Base-by-base conservation (phyloP, 2,888 invertebrate genomes). In the Brachyptera risi region DNA sequence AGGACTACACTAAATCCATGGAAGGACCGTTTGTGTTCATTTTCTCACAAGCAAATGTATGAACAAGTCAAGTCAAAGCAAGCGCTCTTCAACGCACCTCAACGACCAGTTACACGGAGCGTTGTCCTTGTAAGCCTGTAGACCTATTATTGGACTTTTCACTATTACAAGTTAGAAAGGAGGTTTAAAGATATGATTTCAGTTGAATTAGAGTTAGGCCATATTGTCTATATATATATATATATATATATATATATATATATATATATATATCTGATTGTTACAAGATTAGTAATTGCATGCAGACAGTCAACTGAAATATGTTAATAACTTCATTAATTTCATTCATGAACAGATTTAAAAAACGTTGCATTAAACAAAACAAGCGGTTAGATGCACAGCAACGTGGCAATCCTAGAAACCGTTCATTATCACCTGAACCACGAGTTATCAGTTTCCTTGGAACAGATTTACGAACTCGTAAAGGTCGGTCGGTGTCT, bases 381-480 rank as follows among this genome's bases (percentile, higher is more conserved):
- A 42, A 21, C 50, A 51, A 51, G 50, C 50, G 17, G 50, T 51
- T 51, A 51, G 50, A 27, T n/a, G 50, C 49, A 49, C 49, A 11
- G 42, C 42, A 42, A 31, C 50, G 15, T 31, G 17, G 50, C 50
- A 51, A 51, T 51, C 50, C 50, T 51, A 51, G 31, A 51, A 51
- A n/a, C 27, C 50, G 26, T 51, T 7, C 27, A 24, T n/a, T 26
- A 51, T 51, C 50, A 51, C 50, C 50, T 51, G 50, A 26, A 26
- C 31, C 27, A 3, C 50, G 50, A 7, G 3, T 51, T 3, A 51
- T 11, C 3, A 26, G 50, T 27, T 51, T 51, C 50, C 26, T 17
- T 11, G n/a, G 5, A 13, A 27, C 27, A 17, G 23, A n/a, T 26
- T 51, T 51, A 51, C 50, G 42, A 9, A 42, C 42, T 7, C 42